Percentiles rank a stretch among this genome's conserved stretches.
phyloP scores from a whole-genome alignment of 2,888 invertebrate species.

The Axea sp. region DNA sequence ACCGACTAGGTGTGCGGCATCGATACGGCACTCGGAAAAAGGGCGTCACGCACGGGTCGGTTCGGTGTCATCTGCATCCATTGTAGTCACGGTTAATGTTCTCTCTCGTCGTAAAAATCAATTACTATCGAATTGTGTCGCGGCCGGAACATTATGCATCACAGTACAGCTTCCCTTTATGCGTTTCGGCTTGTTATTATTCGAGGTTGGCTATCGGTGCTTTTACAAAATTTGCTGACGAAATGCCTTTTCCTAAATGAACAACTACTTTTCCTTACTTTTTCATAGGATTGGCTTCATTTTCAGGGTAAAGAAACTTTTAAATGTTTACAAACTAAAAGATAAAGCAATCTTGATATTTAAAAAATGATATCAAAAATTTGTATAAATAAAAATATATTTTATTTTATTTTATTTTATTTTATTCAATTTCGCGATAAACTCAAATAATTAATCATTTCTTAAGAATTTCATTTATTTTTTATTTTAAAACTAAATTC shows the following conservation, averaged over 20 bases:
- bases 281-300: neutral
- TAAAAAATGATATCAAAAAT: no score
- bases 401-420: no score
- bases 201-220: conserved; percentile 41
- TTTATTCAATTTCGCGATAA: no score
- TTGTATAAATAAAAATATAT: no score
- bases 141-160: conserved; percentile 61
- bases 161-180: conserved; percentile 55
- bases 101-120: conserved; percentile 70
- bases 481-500: no score
- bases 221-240: conserved; percentile 46
- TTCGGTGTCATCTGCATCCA: conserved; percentile 71
- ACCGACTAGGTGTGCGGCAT: conserved; percentile 50
- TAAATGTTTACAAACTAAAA: no score
- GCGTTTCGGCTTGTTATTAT: conserved; percentile 50
- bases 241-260: conserved; percentile 9
- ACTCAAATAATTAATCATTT: no score
- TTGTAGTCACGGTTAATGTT: conserved; percentile 75
- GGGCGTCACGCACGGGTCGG: conserved; percentile 74
- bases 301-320: neutral
- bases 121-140: conserved; percentile 73
- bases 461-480: no score
- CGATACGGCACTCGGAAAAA: conserved; percentile 62
- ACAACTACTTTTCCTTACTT: conserved; percentile 15
- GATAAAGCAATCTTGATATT: no score